Evolutionary conservation across 2,797 vertebrate genomes (phyloP), one percentile per base, ranked within the genome.

Genomic region (Lacerta bilineata): DNA sequence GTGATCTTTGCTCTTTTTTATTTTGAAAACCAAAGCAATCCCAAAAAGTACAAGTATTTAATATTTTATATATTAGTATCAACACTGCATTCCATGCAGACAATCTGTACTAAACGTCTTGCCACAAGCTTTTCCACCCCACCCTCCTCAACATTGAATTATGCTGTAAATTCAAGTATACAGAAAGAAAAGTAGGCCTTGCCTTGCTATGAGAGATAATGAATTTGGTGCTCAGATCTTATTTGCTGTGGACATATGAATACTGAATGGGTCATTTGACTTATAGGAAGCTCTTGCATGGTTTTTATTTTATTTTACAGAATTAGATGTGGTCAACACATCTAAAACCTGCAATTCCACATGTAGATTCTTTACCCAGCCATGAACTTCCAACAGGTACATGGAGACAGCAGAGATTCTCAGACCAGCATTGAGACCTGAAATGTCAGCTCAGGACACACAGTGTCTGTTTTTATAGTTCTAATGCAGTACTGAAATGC

Each of bases 11-110:
- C 39, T 8, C 36, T 90, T 90, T 84, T 87, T 91, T 90, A 88
- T 94, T 93, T 72, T 59, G 90, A 61, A 90, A 75, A 91, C 25
- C 50, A 80, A 90, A 91, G 88, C 89, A 89, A 66, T 83, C 68
- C 59, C 33, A 68, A 91, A 89, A 94, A 91, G 83, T 84, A 83
- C 39, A 61, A 81, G 36, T 81, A 81, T 75, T 74, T 85, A 80
- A 68, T 66, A 64, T 66, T 85, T 89, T 75, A 74, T 80, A 75
- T 1, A 27, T 93, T 88, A 91, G 76, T 87, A 41, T 66, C 69
- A 94, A 93, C 87, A 80, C 82, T 85, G 61, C 69, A 69, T 85
- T 90, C 91, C 89, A 84, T 84, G 91, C 93, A 88, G 91, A 83
- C 72, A 93, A 91, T 75, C 93, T 79, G 89, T 17, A n/a, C 36